Base-by-base conservation (phyloP, 2,113 vertebrate species). In the Oreochromis spilurus region DNA sequence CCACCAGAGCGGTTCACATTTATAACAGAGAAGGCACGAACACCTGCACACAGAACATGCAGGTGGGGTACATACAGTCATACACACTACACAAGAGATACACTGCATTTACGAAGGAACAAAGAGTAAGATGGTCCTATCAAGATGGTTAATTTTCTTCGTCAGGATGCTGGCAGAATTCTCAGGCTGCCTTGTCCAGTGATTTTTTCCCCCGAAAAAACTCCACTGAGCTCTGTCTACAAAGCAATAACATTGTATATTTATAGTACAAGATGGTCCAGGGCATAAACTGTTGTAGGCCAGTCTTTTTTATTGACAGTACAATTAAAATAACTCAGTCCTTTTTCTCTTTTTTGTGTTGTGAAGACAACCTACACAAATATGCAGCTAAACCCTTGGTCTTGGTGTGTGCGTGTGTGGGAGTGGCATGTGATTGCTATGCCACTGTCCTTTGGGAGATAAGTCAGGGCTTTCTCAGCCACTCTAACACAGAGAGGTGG, bases 371-470 rank as follows among this genome's bases (percentile, higher is more conserved):
- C n/a, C 65, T 67, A 50, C 16, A 81, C 60, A 79, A 79, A 26
- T 77, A 65, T 60, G 21, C 54, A 81, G 26, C 86, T 24, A 34
- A 88, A 78, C 7, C n/a, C 36, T 10, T 16, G 21, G 21, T 34
- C 34, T 67, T 38, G 60, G 60, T 83, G 19, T 82, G 11, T 26
- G 21, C 48, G 40, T 60, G 21, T 21, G 67, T 83, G 19, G 3
- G 77, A n/a, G 67, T 31, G 75, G 31, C 83, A 48, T 29, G 29
- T 84, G 78, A 65, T 79, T 79, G 60, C 65, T 34, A 8, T 57
- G 50, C 85, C 45, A 24, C 12, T 54, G 29, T 88, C 77, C 54
- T 85, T 67, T 55, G 29, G 40, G 75, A 87, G 89, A 82, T 65
- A 78, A 82, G 58, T 83, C 58, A 9, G 43, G 11, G 62, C 29